These are phyloP conservation scores for Dolichomitus sp. DNA, from an alignment of 2,888 invertebrate species.

Conservation along the genomic window DNA sequence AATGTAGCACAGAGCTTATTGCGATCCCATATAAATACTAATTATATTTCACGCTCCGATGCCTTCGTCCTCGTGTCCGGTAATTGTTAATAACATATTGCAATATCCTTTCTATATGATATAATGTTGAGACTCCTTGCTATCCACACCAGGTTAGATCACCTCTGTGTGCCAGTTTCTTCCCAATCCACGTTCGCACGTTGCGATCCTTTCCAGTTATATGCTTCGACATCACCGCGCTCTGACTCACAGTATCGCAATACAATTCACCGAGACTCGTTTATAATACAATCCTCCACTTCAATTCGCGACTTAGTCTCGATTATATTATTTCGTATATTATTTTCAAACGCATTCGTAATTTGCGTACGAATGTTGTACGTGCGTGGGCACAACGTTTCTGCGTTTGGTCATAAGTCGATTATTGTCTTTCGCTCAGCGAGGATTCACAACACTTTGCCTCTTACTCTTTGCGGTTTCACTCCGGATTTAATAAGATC, in stretches of 20 bases:
- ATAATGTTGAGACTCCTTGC: conserved; percentile 8
- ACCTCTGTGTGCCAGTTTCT: conserved; percentile 38
- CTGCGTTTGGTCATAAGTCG: conserved; percentile 43
- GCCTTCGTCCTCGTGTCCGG: conserved; percentile 59
- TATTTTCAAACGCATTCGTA: conserved; percentile 11
- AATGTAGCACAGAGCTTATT: conserved; percentile 18
- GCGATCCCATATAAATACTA: conserved; percentile 27
- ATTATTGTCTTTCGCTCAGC: conserved; percentile 14
- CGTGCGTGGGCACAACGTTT: neutral
- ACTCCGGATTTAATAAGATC: conserved; percentile 80
- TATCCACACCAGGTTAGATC: conserved; percentile 45
- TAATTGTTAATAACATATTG: conserved; percentile 62
- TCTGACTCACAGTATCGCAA: conserved; percentile 52
- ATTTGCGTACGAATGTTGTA: conserved; percentile 17
- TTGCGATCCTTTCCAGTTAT: conserved; percentile 11
- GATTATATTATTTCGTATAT: conserved; percentile 36
- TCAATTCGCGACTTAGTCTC: conserved; percentile 30
- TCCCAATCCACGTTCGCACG: conserved; percentile 33
- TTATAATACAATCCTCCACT: conserved; percentile 29
- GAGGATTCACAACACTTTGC: conserved; percentile 24
- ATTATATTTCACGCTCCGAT: conserved; percentile 62
- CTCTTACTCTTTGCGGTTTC: conserved; percentile 46
- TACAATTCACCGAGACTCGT: conserved; percentile 30
- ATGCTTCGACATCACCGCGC: conserved; percentile 17
- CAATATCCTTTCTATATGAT: conserved; percentile 28